A percentile compares a stretch with the other conserved stretches of the same genome.
Conservation (phyloP, 2,797 vertebrate genomes). For the Triplophysa yarkandensis region DNA sequence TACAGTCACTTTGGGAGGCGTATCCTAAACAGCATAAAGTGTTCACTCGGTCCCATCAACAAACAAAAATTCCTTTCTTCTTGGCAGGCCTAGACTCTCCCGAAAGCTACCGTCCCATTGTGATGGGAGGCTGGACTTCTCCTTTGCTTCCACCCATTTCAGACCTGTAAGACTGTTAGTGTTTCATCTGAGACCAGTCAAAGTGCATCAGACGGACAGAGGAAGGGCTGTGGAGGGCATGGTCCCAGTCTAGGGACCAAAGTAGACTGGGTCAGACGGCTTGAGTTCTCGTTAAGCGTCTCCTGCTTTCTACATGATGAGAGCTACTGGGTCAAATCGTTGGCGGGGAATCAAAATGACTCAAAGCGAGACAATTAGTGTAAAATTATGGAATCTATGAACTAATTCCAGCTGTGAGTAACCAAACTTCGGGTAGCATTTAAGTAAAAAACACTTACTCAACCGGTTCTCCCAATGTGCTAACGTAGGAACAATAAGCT, state of each 20-base stretch:
- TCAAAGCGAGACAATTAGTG: slow-evolving; percentile 15
- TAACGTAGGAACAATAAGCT: not conserved
- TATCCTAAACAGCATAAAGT: slow-evolving; percentile 33
- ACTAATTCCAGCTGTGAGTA: not conserved
- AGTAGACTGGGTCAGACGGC: slow-evolving; percentile 60
- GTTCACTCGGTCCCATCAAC: slow-evolving; percentile 52
- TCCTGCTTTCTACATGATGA: slow-evolving; percentile 62
- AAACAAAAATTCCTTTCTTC: slow-evolving; percentile 60
- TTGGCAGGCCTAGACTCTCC: slow-evolving; percentile 43
- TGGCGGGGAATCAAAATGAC: slow-evolving; percentile 24
- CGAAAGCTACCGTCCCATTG: slow-evolving; percentile 43
- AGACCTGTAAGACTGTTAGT: slow-evolving; percentile 70
- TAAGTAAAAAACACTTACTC: not conserved
- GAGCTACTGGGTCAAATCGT: slow-evolving; percentile 19
- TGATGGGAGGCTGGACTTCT: slow-evolving; percentile 26
- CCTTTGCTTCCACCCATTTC: slow-evolving; percentile 56
- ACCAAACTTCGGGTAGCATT: not conserved
- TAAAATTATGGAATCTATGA: slow-evolving; percentile 20
- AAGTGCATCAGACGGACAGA: slow-evolving; percentile 66
- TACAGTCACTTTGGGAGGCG: too few relatives aligned
- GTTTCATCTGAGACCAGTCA: slow-evolving; percentile 72
- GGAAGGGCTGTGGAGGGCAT: slow-evolving; percentile 58
- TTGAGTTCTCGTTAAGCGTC: slow-evolving; percentile 54
- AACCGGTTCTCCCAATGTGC: not conserved
- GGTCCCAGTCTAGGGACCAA: slow-evolving; percentile 52